A percentile compares a stretch with the other conserved stretches of the same genome.
Conservation (phyloP, 2,113 vertebrate genomes). For the Bubo blakistoni region DNA sequence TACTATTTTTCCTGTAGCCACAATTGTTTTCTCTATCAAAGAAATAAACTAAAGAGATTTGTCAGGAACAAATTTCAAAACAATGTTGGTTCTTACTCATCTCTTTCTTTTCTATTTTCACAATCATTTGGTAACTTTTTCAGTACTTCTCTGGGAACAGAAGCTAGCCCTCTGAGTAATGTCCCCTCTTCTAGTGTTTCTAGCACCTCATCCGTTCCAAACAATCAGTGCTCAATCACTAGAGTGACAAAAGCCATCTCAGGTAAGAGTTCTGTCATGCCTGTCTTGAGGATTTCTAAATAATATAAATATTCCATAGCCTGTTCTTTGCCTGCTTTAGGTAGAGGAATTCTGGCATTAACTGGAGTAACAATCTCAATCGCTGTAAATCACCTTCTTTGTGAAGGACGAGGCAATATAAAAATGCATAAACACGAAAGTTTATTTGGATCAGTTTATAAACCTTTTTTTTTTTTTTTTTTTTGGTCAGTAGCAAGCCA, state of each 20-base stretch:
- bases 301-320: background rate
- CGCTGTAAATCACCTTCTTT: background rate
- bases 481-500: background rate
- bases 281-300: background rate
- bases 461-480: background rate
- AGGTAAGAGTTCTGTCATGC: background rate
- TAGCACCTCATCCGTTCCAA: background rate
- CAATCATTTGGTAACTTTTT: background rate
- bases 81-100: background rate
- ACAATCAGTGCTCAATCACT: background rate
- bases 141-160: background rate
- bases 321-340: background rate
- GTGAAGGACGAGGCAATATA: background rate
- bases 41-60: background rate
- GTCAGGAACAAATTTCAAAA: background rate
- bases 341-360: background rate
- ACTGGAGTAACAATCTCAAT: background rate
- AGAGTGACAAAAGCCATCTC: background rate
- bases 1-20: background rate
- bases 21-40: background rate
- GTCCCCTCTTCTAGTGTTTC: background rate
- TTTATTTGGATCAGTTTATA: background rate
- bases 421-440: background rate
- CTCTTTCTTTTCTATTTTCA: background rate
- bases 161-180: background rate